Conservation (phyloP, 2,888 invertebrate species). For the Punctoribates punctum region DNA sequence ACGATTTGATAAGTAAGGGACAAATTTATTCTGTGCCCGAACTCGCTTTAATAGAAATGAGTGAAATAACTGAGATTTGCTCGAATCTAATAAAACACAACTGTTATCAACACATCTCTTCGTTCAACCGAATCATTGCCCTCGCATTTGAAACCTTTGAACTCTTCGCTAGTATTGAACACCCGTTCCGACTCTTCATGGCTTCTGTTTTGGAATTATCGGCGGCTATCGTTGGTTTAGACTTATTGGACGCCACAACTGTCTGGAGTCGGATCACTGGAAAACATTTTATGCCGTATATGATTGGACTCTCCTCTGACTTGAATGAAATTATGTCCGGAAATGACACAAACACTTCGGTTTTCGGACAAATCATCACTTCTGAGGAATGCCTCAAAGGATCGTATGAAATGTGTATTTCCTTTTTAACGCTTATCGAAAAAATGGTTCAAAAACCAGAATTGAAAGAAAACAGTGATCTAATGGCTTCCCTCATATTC, state of each 20-base stretch:
- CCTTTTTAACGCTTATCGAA: conserved; percentile 46
- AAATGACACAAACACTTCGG: conserved; percentile 42
- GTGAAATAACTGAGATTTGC: conserved; percentile 33
- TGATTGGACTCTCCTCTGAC: conserved; percentile 41
- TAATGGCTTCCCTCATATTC: conserved; percentile 51
- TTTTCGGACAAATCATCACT: conserved; percentile 46
- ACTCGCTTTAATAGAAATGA: conserved; percentile 28
- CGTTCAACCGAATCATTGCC: conserved; percentile 15
- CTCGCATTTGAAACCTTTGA: conserved; percentile 34
- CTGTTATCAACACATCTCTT: conserved; percentile 27
- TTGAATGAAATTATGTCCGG: conserved; percentile 36
- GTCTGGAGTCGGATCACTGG: conserved; percentile 39
- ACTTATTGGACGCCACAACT: not conserved
- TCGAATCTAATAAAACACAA: conserved; percentile 38
- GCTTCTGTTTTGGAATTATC: conserved; percentile 40
- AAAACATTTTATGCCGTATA: conserved; percentile 43
- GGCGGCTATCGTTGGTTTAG: conserved; percentile 1
- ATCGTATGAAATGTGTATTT: conserved; percentile 46
- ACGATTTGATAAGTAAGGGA: conserved; percentile 38
- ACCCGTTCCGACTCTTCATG: conserved; percentile 32
- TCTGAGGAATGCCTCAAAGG: conserved; percentile 48
- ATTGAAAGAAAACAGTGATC: conserved; percentile 43
- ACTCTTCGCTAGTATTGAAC: conserved; percentile 26
- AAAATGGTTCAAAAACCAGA: not conserved
- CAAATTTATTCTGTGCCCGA: conserved; percentile 33